phyloP scores from a whole-genome alignment of 2,797 vertebrate genomes.

The Glossophaga mutica region DNA sequence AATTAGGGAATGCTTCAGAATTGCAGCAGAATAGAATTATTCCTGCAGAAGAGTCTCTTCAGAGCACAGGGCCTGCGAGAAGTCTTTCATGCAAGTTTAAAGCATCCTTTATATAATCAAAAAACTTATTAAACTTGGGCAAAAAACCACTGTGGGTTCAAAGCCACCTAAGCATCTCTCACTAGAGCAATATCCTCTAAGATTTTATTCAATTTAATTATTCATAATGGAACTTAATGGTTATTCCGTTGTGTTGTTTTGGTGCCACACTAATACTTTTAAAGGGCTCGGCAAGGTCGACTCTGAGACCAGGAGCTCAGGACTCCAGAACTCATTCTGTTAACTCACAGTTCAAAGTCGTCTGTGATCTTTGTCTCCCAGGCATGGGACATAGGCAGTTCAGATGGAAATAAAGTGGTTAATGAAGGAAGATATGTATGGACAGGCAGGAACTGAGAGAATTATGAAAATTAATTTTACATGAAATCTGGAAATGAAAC shows the following conservation, averaged over 20 bases:
- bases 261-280: conserved; percentile 23
- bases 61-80: neutral
- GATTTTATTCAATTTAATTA: conserved; percentile 73
- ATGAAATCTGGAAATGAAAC: conserved; percentile 80
- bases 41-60: neutral
- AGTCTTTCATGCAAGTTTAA: conserved; percentile 13
- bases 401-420: conserved; percentile 76
- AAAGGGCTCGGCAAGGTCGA: neutral
- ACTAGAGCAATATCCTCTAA: conserved; percentile 42
- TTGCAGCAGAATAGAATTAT: neutral
- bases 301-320: neutral
- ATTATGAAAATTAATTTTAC: conserved; percentile 83
- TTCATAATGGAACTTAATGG: conserved; percentile 48
- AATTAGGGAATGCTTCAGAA: conserved; percentile 62
- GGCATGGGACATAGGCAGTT: conserved; percentile 54
- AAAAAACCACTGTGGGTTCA: neutral
- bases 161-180: conserved; percentile 52
- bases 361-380: conserved; percentile 51
- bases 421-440: conserved; percentile 76
- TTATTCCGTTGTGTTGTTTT: conserved; percentile 10
- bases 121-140: neutral
- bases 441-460: conserved; percentile 78
- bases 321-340: neutral
- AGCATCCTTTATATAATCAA: neutral
- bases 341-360: conserved; percentile 34